Evolutionary conservation across 2,797 vertebrate species (phyloP).

Genomic region (Menidia menidia): DNA sequence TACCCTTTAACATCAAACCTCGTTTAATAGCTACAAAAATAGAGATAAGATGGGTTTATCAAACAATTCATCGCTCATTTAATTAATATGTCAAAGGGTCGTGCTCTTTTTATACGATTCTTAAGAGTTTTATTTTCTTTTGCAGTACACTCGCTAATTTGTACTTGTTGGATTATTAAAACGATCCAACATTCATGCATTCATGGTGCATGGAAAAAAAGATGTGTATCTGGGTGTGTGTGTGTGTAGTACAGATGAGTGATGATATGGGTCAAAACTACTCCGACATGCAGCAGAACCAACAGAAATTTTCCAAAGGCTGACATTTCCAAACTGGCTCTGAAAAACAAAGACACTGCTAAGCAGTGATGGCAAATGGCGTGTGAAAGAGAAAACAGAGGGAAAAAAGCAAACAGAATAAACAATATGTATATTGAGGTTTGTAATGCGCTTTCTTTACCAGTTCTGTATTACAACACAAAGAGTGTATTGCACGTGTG

Average conservation of each 20-base stretch:
- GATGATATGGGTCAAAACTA: slow-evolving; percentile 70
- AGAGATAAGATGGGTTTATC: too few relatives aligned
- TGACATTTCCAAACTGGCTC: slow-evolving; percentile 79
- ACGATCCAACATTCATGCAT: too few relatives aligned
- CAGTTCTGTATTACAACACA: slow-evolving; percentile 29
- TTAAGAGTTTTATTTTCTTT: too few relatives aligned
- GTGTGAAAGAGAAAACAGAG: background rate
- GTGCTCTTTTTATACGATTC: too few relatives aligned
- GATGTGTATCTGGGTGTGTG: background rate
- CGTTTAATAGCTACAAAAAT: too few relatives aligned
- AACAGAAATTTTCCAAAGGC: slow-evolving; percentile 73
- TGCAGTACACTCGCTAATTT: too few relatives aligned
- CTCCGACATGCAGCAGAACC: slow-evolving; percentile 61
- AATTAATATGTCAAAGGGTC: too few relatives aligned
- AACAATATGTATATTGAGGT: slow-evolving; percentile 31
- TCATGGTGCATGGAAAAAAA: too few relatives aligned
- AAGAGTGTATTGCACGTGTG: slow-evolving; percentile 6
- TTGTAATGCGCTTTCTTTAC: slow-evolving; percentile 28
- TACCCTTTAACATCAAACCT: too few relatives aligned
- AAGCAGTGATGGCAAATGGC: slow-evolving; percentile 68
- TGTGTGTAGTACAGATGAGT: slow-evolving; percentile 38
- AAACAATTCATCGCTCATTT: too few relatives aligned
- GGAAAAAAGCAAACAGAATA: background rate
- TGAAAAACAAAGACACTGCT: slow-evolving; percentile 69
- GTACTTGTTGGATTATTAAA: too few relatives aligned